phyloP scores from a whole-genome alignment of 2,113 vertebrate species.

The Aplodontia rufa region DNA sequence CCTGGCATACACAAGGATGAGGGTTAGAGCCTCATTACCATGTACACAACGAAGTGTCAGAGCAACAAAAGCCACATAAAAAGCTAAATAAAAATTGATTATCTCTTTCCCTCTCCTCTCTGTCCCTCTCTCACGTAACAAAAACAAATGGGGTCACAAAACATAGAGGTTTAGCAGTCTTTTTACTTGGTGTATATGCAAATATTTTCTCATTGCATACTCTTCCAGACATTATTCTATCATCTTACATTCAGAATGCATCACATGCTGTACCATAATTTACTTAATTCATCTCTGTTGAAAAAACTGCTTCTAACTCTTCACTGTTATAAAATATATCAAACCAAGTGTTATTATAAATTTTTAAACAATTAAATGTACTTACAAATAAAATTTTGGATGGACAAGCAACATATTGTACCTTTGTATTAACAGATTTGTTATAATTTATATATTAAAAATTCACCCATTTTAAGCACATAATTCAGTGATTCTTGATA shows the following conservation, averaged over 20 bases:
- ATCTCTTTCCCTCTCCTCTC: no score
- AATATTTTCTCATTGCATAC: background rate
- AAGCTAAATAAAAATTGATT: no score
- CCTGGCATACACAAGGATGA: no score
- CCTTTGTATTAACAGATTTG: conserved; percentile 5
- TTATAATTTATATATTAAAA: background rate
- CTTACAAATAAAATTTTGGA: conserved; percentile 20
- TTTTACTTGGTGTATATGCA: background rate
- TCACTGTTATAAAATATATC: background rate
- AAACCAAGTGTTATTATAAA: background rate
- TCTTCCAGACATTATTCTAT: conserved; percentile 13
- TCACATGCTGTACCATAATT: background rate
- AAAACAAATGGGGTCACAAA: background rate
- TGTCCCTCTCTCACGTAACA: no score
- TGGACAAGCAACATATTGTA: background rate
- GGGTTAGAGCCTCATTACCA: no score
- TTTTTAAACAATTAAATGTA: background rate
- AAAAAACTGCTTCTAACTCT: background rate
- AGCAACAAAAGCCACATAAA: no score
- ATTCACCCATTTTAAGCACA: background rate
- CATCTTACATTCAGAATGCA: background rate
- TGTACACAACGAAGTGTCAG: no score
- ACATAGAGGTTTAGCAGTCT: background rate
- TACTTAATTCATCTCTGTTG: background rate
- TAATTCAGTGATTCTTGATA: background rate